Evolutionary conservation across 2,888 invertebrate species (phyloP).

Genomic region (Campoplex nolae): DNA sequence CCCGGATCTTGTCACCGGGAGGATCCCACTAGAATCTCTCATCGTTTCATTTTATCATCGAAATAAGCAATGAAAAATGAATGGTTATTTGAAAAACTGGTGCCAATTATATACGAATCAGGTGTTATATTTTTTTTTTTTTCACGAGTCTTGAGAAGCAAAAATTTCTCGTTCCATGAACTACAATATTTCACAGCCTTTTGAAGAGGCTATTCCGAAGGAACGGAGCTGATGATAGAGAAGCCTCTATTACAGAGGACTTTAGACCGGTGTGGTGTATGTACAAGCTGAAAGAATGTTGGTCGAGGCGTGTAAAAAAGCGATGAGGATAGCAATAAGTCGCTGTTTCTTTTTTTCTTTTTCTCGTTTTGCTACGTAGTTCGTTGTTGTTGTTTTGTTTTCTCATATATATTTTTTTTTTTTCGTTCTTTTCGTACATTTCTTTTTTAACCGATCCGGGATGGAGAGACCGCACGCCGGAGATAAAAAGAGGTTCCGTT

Average conservation of each 20-base stretch:
- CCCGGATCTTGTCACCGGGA: neutral
- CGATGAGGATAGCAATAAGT: slow-evolving; percentile 44
- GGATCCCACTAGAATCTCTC: too few relatives aligned
- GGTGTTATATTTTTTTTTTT: neutral
- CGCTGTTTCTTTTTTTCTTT: slow-evolving; percentile 9
- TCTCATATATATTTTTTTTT: too few relatives aligned
- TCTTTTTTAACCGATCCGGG: slow-evolving; percentile 40
- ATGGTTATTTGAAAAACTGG: neutral
- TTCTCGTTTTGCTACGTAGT: neutral
- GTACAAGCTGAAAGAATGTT: slow-evolving; percentile 55
- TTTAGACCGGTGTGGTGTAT: slow-evolving; percentile 33
- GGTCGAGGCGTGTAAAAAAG: slow-evolving; percentile 49
- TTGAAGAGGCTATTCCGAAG: neutral
- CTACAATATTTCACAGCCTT: neutral
- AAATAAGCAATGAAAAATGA: neutral
- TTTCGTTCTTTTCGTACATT: neutral
- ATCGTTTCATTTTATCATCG: neutral
- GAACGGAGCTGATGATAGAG: neutral
- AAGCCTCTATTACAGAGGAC: slow-evolving; percentile 34
- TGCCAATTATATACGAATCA: neutral
- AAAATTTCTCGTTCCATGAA: neutral
- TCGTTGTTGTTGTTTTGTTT: slow-evolving; percentile 23
- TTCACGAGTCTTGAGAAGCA: neutral
- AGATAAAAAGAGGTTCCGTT: slow-evolving; percentile 70
- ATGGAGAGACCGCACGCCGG: slow-evolving; percentile 62